Conservation (phyloP, 2,888 invertebrate genomes). For the Dicyrtoma fusca region DNA sequence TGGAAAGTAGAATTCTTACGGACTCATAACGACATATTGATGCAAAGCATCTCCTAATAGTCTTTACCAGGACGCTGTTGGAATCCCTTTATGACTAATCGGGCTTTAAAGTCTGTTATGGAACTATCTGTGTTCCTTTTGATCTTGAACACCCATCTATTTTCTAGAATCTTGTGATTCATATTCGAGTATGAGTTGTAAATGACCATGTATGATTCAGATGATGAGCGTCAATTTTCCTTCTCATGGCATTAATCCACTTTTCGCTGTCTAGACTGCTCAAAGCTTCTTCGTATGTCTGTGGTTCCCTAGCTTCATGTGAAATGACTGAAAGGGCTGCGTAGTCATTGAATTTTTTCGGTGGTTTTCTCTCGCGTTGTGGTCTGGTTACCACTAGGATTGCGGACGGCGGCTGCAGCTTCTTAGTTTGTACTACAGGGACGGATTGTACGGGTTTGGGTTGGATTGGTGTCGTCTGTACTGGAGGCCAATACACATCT, state of each 20-base stretch:
- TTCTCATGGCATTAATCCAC: neutral
- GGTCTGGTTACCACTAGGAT: no score
- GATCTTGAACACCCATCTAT: slow-evolving; percentile 33
- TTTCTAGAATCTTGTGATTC: neutral
- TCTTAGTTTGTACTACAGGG: no score
- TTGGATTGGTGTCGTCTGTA: no score
- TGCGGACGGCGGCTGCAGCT: no score
- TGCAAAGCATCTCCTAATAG: slow-evolving; percentile 35
- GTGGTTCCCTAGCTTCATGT: no score
- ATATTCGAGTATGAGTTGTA: neutral
- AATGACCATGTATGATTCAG: neutral
- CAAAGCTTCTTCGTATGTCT: neutral
- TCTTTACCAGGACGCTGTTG: slow-evolving; percentile 31
- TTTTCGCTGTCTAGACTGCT: neutral
- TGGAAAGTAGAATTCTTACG: slow-evolving; percentile 4
- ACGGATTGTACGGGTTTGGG: no score
- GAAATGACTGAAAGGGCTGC: no score
- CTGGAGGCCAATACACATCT: slow-evolving; percentile 40
- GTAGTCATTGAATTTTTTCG: no score
- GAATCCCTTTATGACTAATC: slow-evolving; percentile 28
- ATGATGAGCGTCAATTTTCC: neutral
- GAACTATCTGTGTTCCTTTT: slow-evolving; percentile 24
- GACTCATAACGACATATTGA: slow-evolving; percentile 34
- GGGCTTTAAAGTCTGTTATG: slow-evolving; percentile 18
- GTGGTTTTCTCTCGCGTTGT: no score